A percentile compares a stretch with the other conserved stretches of the same genome.
These are phyloP conservation scores for Drosophila nr. medialis DNA, from an alignment of 2,888 invertebrate species.

Conservation along the genomic window DNA sequence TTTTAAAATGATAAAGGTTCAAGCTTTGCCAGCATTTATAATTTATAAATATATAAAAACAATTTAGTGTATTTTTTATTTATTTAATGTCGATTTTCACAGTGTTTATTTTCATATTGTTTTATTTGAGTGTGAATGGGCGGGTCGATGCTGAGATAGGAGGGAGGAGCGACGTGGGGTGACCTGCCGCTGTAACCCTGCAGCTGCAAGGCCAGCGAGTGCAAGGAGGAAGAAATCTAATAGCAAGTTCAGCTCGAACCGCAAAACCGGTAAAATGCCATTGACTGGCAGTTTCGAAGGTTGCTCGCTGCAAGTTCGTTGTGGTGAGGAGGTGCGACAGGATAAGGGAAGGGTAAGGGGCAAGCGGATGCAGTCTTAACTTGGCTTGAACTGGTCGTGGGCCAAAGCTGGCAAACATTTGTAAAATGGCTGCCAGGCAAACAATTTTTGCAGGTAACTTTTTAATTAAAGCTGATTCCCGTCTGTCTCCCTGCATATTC, in stretches of 20 bases:
- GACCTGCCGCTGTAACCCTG: conserved; percentile 25
- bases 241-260: conserved; percentile 53
- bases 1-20: background rate
- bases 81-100: background rate
- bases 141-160: background rate
- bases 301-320: conserved; percentile 7
- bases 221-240: conserved; percentile 44
- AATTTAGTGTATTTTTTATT: too few species aligned
- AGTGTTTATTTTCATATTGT: background rate
- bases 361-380: background rate
- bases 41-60: too few species aligned
- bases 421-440: conserved; percentile 54
- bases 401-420: conserved; percentile 43
- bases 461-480: conserved; percentile 71
- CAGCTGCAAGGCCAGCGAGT: conserved; percentile 49
- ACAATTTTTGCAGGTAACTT: conserved; percentile 74
- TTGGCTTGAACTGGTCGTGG: background rate
- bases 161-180: background rate
- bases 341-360: background rate
- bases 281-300: conserved; percentile 62
- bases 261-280: conserved; percentile 57
- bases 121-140: background rate
- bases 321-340: background rate
- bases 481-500: background rate
- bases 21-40: background rate